Conservation (phyloP, 2,888 invertebrate genomes). For the Tigriopus californicus region DNA sequence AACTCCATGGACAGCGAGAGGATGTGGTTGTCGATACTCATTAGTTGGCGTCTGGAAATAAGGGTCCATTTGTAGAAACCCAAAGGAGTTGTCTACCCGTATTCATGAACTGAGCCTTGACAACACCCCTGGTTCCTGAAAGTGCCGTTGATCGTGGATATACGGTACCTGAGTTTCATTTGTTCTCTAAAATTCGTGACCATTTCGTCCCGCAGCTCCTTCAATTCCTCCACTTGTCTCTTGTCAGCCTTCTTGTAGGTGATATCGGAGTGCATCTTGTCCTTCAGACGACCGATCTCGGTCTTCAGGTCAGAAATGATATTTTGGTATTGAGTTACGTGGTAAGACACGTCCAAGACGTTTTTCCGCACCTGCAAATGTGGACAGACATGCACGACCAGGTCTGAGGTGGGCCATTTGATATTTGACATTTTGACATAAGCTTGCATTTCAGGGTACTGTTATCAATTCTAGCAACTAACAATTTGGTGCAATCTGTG, state of each 20-base stretch:
- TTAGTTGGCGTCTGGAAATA: conserved; percentile 42
- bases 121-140: too few relatives aligned
- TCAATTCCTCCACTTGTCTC: conserved; percentile 23
- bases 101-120: background rate
- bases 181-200: conserved; percentile 77
- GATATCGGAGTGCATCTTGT: conserved; percentile 46
- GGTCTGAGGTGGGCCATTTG: too few relatives aligned
- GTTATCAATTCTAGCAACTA: too few relatives aligned
- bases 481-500: too few relatives aligned
- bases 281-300: conserved; percentile 57
- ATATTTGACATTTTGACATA: too few relatives aligned
- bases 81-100: conserved; percentile 7
- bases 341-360: conserved; percentile 46
- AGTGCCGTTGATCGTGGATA: too few relatives aligned
- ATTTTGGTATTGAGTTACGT: conserved; percentile 62
- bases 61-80: background rate
- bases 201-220: conserved; percentile 54
- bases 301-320: conserved; percentile 62
- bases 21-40: conserved; percentile 69
- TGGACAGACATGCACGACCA: too few relatives aligned
- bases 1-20: conserved; percentile 69
- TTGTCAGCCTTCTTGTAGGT: conserved; percentile 17
- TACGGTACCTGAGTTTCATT: conserved; percentile 51
- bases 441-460: too few relatives aligned
- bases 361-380: conserved; percentile 40